phyloP scores from a whole-genome alignment of 2,888 invertebrate genomes.

The Ochropleura leucogaster region DNA sequence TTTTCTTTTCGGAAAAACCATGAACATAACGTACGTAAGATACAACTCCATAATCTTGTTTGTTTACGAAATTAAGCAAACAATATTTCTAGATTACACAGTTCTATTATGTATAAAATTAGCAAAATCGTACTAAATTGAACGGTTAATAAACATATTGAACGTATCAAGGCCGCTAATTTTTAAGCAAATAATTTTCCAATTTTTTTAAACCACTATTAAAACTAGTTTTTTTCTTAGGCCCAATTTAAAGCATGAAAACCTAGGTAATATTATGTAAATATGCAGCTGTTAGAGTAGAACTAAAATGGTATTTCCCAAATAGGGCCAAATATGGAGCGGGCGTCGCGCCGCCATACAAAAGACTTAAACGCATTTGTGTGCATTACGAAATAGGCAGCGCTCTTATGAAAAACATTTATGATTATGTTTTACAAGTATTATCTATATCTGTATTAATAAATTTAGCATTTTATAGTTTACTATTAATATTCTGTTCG shows the following conservation, averaged over 20 bases:
- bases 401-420: constrained; percentile 32
- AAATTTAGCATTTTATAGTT: constrained; percentile 40
- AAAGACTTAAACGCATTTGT: constrained; percentile 84
- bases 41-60: constrained; percentile 17
- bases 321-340: constrained; percentile 45
- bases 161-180: constrained; percentile 14
- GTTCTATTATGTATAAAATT: constrained; percentile 29
- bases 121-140: constrained; percentile 25
- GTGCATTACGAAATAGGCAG: constrained; percentile 30
- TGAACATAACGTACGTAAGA: background rate
- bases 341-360: constrained; percentile 70
- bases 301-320: constrained; percentile 15
- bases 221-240: background rate
- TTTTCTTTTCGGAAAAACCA: constrained; percentile 42
- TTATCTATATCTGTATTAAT: constrained; percentile 36
- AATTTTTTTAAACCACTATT: background rate
- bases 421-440: constrained; percentile 39
- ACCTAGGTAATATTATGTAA: constrained; percentile 8
- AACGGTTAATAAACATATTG: constrained; percentile 16
- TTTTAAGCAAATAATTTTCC: constrained; percentile 22
- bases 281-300: background rate
- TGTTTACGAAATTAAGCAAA: constrained; percentile 23
- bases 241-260: background rate
- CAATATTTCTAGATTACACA: constrained; percentile 6
- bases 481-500: constrained; percentile 25